Base-by-base conservation (phyloP, 2,888 invertebrate species). In the Eumerus sabulonum region DNA sequence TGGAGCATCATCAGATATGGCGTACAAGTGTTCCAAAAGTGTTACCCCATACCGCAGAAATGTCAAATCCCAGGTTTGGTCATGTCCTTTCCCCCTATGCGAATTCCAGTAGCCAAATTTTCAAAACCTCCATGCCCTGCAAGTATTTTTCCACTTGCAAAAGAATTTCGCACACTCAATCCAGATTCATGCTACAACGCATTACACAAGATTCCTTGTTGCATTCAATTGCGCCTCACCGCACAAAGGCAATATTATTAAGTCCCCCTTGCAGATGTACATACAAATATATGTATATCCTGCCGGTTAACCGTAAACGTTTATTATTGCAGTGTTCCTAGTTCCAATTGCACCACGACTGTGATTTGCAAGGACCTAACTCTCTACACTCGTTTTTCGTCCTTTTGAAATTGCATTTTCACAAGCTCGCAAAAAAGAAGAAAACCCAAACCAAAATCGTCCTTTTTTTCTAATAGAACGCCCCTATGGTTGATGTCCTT, bases 311-410 rank as follows among this genome's bases (percentile, higher is more conserved):
- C 63, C 74, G 51, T 68, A 70, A 68, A 74, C 70, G 60, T 68
- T 74, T 74, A 74, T 70, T 79, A 70, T 74, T 70, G 70, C 68
- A 56, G 45, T 4, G 27, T 56, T 44, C 74, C n/a, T n/a, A 74
- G 74, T 79, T 74, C 70, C 74, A 79, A 79, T 74, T 79, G 74
- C 74, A 60, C 42, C 73, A 38, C 38, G 59, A 54, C 68, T 79
- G 68, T 73, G 68, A 68, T 74, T 64, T 54, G 50, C 54, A 11
- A 60, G 54, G 64, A 64, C 53, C 38, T 13, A 40, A 2, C 14
- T 19, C 59, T 18, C 14, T 47, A 9, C 13, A 27, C 27, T 7
- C 3, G 19, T 14, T 3, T 51, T 47, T n/a, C 19, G 19, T 36
- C 35, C 18, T 50, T 56, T 17, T 35, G 19, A 47, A 68, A 63